phyloP scores from a whole-genome alignment of 2,797 vertebrate genomes.

The Ctenosaura bakeri region DNA sequence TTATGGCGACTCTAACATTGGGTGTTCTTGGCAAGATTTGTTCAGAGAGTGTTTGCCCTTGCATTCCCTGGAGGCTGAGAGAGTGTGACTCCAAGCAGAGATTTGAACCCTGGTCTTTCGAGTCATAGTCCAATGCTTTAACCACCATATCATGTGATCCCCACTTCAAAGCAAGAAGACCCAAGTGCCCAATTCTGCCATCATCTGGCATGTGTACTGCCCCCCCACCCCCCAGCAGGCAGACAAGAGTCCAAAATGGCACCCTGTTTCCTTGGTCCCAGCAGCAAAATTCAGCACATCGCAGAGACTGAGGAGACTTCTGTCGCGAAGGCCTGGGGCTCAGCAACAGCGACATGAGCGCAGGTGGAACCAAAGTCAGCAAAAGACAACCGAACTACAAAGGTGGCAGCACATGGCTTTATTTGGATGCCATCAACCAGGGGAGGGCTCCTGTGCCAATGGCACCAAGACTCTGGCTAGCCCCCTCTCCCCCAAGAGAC shows the following conservation, averaged over 20 bases:
- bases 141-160: too few species aligned
- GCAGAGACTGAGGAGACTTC: too few species aligned
- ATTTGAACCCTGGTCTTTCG: too few species aligned
- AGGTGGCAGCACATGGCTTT: not conserved
- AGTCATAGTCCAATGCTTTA: too few species aligned
- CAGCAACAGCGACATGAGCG: rapidly evolving
- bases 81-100: too few species aligned
- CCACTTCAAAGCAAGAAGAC: too few species aligned
- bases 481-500: not conserved
- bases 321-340: rapidly evolving
- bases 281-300: not conserved
- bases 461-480: not conserved
- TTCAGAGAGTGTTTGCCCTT: too few species aligned
- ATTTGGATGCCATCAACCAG: not conserved
- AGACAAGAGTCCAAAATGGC: not conserved
- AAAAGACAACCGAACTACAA: not conserved
- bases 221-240: not conserved
- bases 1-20: too few species aligned
- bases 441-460: not conserved
- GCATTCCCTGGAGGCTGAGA: too few species aligned
- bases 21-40: too few species aligned
- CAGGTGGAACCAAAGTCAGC: not conserved
- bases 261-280: too few species aligned
- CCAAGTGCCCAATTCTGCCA: too few species aligned
- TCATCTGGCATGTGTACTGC: not conserved